Evolutionary conservation across 2,888 invertebrate species (phyloP), one percentile per base, ranked within the genome.

Genomic region (Syrphus vitripennis): DNA sequence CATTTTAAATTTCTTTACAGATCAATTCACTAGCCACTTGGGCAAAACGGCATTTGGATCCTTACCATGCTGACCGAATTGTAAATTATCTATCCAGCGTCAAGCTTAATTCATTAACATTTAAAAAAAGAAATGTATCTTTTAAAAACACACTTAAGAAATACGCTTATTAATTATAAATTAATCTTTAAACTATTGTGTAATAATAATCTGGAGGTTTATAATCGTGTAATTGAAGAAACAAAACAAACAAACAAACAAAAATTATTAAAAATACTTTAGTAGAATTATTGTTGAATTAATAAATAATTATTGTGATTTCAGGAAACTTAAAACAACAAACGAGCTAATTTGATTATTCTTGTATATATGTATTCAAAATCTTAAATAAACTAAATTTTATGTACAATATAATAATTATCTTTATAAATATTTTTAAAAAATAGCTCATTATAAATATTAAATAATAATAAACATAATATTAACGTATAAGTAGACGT

Each of bases 151-250:
- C 69, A 86, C 82, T 78, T 69, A 82, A 82, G 81, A 82, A 86
- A 77, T 86, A 86, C 86, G 86, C 86, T 86, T 86, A 86, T 86
- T 86, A 86, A 86, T 82, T 86, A 86, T 86, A 86, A 86, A 86
- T 81, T 86, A 81, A 81, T 82, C 70, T 42, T 69, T 84, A 50
- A 86, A 65, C 71, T 75, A 50, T 53, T 70, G 9, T 70, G 37
- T 70, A 80, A 77, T 69, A n/a, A 50, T 77, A 72, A 50, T 71
- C 76, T 65, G 45, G 76, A 40, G 48, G 65, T 65, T 65, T 65
- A 67, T 19, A 61, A 55, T 34, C 16, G 50, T 50, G 26, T 42
- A 70, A 57, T 19, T 24, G n/a, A 67, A 72, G 14, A 26, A 45
- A 61, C 50, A 37, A 19, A 31, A 26, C 24, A 40, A 19, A 50